Evolutionary conservation across 2,113 vertebrate genomes (phyloP), one percentile per base, ranked within the genome.

Genomic region (Myiagra hebetior): DNA sequence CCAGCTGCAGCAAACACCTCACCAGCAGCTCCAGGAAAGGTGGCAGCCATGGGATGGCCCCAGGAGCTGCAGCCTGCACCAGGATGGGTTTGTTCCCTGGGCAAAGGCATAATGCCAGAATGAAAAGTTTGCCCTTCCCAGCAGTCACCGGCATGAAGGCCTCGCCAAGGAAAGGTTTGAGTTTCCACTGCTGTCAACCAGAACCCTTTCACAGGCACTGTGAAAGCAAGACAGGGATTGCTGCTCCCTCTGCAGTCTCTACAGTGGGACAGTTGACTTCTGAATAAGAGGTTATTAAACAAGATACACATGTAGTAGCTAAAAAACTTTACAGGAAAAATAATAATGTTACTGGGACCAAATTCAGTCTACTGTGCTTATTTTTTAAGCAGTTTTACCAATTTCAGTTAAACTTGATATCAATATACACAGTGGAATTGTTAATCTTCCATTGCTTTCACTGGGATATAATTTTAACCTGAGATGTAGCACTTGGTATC

Each of bases 41-140:
- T 6, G 53, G 49, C 20, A 23, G 35, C 28, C 64, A 49, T 5
- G 11, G 46, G 22, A 30, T 7, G 7, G 68, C 24, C 59, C 53
- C 68, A 42, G 33, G 59, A 24, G 8, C n/a, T 15, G 28, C 74
- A 42, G 11, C 4, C 22, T 37, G 37, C 24, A 42, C 21, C 13
- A 11, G 4, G 10, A 53, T 0, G 0, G 15, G 33, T 46, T 77
- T 62, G 27, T 24, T 94, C 41, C 30, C 59, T n/a, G 22, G 30
- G 21, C 41, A 89, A 59, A 52, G 13, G 44, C 33, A 53, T 15
- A 35, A 42, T 0, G 2, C 47, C 70, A 42, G 33, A 56, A 15
- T 2, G 6, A 68, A 85, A 63, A 18, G 30, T 64, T 9, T 75
- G 17, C 28, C 55, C 17, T 62, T 69, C 27, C 19, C 24, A 35